Percentiles rank a stretch among this genome's conserved stretches.
These are phyloP conservation scores for Cyphomyrmex costatus DNA, from an alignment of 1,140 invertebrate genomes.

Conservation along the genomic window DNA sequence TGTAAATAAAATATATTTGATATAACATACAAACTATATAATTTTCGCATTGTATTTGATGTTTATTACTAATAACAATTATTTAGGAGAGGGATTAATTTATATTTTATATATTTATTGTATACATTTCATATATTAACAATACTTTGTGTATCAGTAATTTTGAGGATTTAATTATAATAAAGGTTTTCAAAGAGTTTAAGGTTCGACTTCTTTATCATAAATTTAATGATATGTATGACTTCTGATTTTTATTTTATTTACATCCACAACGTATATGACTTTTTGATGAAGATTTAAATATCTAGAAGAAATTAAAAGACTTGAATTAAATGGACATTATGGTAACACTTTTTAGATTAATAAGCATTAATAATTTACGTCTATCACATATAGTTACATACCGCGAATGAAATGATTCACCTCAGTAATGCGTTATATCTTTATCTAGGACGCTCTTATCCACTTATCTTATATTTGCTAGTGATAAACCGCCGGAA, in stretches of 20 bases:
- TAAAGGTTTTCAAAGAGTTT: background rate
- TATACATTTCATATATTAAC: background rate
- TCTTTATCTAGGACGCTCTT: conserved; percentile 82
- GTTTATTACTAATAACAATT: background rate
- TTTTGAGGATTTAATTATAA: conserved; percentile 10
- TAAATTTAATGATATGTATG: background rate
- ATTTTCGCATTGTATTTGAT: background rate
- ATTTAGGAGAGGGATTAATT: background rate
- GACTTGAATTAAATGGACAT: background rate
- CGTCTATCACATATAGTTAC: background rate
- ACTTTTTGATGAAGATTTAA: background rate
- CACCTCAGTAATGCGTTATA: conserved; percentile 24
- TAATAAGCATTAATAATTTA: conserved; percentile 39
- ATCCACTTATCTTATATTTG: conserved; percentile 85
- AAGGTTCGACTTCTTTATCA: background rate
- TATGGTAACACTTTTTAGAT: background rate
- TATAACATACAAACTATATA: background rate
- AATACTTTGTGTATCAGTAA: conserved; percentile 9
- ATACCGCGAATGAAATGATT: conserved; percentile 55
- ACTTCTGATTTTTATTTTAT: background rate
- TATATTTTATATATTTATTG: background rate
- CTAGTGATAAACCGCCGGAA: conserved; percentile 79
- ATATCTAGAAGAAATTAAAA: background rate
- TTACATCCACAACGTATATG: background rate
- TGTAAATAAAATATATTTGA: conserved; percentile 34